Conservation (phyloP, 2,888 invertebrate genomes). For the Aspidiotus destructor region DNA sequence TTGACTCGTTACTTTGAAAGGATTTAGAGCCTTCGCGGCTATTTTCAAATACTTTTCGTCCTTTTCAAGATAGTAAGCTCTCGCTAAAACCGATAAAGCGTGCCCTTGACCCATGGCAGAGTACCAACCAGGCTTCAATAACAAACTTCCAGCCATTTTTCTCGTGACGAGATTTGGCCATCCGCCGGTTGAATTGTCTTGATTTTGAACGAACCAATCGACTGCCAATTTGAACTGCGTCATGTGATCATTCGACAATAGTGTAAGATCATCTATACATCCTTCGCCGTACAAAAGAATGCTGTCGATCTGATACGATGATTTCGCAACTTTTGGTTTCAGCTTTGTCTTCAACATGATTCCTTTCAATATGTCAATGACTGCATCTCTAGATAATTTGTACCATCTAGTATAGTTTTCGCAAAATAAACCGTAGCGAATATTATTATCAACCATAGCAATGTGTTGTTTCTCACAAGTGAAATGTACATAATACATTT, state of each 20-base stretch:
- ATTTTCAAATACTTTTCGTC: conserved; percentile 67
- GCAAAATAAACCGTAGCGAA: conserved; percentile 63
- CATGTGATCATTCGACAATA: conserved; percentile 75
- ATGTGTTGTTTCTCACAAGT: conserved; percentile 36
- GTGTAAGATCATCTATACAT: conserved; percentile 62
- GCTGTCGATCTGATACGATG: conserved; percentile 57
- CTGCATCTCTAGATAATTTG: conserved; percentile 71
- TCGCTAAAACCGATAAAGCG: conserved; percentile 82
- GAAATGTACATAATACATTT: conserved; percentile 34
- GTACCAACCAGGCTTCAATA: conserved; percentile 81
- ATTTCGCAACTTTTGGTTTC: conserved; percentile 59
- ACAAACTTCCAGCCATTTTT: conserved; percentile 61
- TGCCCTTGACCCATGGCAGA: conserved; percentile 99
- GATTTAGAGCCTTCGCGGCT: conserved; percentile 67
- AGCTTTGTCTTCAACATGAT: conserved; percentile 49
- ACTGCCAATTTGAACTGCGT: conserved; percentile 86
- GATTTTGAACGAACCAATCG: conserved; percentile 81
- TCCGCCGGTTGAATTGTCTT: conserved; percentile 75
- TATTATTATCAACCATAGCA: background rate
- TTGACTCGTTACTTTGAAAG: conserved; percentile 62
- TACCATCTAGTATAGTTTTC: conserved; percentile 43
- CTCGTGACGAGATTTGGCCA: conserved; percentile 85
- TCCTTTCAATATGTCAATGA: conserved; percentile 86
- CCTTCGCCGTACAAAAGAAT: conserved; percentile 63
- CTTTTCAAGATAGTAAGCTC: conserved; percentile 77